Conservation (phyloP, 2,113 vertebrate genomes). For the Nannospalax galili region DNA sequence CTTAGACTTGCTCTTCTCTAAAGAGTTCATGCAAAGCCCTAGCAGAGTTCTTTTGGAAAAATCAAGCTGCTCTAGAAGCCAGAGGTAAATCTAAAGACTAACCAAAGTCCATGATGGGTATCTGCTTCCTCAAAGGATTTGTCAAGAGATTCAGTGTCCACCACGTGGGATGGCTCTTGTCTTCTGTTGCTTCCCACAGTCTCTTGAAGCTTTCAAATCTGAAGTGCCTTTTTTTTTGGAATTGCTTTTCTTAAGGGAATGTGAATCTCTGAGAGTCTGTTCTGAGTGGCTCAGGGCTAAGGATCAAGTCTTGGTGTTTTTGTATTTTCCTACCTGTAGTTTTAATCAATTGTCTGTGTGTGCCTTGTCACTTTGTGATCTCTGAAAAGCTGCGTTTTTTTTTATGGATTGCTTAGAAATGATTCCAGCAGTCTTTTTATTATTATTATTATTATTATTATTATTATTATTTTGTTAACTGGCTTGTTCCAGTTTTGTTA, state of each 20-base stretch:
- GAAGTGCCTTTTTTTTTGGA: background rate
- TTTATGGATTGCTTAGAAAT: background rate
- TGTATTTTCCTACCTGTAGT: background rate
- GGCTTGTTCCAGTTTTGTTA: background rate
- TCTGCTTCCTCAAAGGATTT: background rate
- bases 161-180: background rate
- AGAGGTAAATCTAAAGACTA: background rate
- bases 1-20: background rate
- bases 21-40: background rate
- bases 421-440: background rate
- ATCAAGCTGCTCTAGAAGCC: background rate
- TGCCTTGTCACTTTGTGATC: background rate
- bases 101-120: background rate
- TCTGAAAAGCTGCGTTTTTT: background rate
- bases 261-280: background rate
- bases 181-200: background rate
- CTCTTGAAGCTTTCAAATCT: background rate
- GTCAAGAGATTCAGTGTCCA: background rate
- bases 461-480: background rate
- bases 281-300: background rate
- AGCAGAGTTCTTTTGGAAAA: background rate
- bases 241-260: background rate
- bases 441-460: too few species aligned
- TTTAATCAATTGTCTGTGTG: background rate
- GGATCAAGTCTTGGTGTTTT: background rate